These are phyloP conservation scores for Melanophora roralis DNA, from an alignment of 2,888 invertebrate genomes.

Conservation along the genomic window DNA sequence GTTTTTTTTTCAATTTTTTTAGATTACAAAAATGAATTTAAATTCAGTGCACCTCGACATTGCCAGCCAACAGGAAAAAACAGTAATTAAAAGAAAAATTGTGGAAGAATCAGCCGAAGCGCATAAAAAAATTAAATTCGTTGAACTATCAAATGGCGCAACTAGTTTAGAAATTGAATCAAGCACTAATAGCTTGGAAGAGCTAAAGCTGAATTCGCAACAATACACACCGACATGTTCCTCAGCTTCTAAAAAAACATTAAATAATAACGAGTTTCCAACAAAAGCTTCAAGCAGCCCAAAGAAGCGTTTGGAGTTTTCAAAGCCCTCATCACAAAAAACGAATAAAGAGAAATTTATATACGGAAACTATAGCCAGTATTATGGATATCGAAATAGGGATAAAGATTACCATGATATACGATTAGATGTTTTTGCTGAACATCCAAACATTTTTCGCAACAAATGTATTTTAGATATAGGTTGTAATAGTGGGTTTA, in stretches of 20 bases:
- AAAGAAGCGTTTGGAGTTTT: conserved; percentile 61
- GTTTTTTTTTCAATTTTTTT: too few species aligned
- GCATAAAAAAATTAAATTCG: conserved; percentile 13
- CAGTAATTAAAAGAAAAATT: conserved; percentile 26
- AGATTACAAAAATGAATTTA: conserved; percentile 32
- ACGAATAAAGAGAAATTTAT: conserved; percentile 67
- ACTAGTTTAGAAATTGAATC: neutral
- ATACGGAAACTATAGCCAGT: conserved; percentile 78
- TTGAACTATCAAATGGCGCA: neutral
- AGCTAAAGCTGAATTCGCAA: too few species aligned
- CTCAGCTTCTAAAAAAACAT: neutral
- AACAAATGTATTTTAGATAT: conserved; percentile 89
- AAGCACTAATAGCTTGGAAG: neutral
- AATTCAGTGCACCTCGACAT: conserved; percentile 3
- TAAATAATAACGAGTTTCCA: neutral
- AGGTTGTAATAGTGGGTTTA: conserved; percentile 91
- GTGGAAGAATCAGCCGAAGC: neutral
- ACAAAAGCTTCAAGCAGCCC: conserved; percentile 57
- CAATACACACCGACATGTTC: too few species aligned
- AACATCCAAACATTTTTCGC: conserved; percentile 81
- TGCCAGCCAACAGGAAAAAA: neutral
- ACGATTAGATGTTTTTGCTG: conserved; percentile 82
- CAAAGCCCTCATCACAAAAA: neutral
- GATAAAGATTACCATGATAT: conserved; percentile 81
- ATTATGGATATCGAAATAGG: conserved; percentile 90